Base-by-base conservation (phyloP, 1,140 invertebrate genomes). In the Ceratitis capitata region DNA sequence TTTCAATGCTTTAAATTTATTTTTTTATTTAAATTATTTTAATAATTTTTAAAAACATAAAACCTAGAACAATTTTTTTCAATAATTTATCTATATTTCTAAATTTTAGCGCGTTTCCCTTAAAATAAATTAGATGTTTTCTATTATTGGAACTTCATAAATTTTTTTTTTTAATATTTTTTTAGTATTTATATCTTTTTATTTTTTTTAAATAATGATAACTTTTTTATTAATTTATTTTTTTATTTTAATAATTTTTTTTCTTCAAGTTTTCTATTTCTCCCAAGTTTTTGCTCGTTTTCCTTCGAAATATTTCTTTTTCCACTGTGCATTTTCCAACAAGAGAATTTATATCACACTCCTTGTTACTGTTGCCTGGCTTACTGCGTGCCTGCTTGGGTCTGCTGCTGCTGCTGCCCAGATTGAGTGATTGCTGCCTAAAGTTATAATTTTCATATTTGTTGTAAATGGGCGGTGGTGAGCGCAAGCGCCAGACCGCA, bases 391-490 rank as follows among this genome's bases (percentile, higher is more conserved):
- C 12, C 10, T 84, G 58, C 39, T 49, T n/a, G 51, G 14, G 6
- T 7, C 9, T 84, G 53, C 56, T 82, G 64, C 69, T 84, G 69
- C 51, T 56, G 69, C 47, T 51, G 64, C 85, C 56, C 51, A 90
- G 90, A 91, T 91, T 91, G 90, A 91, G 90, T 91, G 90, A 91
- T 91, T 91, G 90, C 89, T 91, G 91, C 89, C 89, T 89, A 91
- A 91, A 91, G 90, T 91, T 91, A 91, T 91, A 91, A 91, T 91
- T 91, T 91, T 91, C 90, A 91, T 91, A 91, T 91, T 91, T 91
- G 89, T 88, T 78, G 69, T 78, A 78, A 78, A 78, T 78, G 69
- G 69, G 69, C 39, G 39, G 51, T n/a, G n/a, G n/a, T 23, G 19
- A 23, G 69, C 29, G 35, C 69, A 78, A 47, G 69, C 69, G 69